A percentile compares a stretch with the other conserved stretches of the same genome.
Evolutionary conservation across 2,888 invertebrate genomes (phyloP).

Genomic region (Rotaria sp.): DNA sequence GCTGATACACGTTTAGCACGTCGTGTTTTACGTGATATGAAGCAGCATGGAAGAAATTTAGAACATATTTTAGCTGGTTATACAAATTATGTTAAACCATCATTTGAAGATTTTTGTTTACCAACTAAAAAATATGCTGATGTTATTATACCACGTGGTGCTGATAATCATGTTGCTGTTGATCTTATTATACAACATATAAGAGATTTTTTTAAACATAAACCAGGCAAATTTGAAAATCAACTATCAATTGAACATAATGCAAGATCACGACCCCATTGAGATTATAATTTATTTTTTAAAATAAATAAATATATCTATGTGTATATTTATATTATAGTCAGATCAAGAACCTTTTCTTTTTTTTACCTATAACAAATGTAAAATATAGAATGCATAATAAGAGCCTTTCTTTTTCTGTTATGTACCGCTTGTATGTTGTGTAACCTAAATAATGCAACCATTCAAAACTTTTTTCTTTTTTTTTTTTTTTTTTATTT

Average conservation of each 20-base stretch:
- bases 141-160: conserved; percentile 95
- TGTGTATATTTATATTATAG: background rate
- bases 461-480: background rate
- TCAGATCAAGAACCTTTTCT: background rate
- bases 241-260: background rate
- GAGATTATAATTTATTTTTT: background rate
- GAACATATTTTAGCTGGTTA: conserved; percentile 91
- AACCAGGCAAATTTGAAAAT: background rate
- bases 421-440: background rate
- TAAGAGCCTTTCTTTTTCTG: background rate
- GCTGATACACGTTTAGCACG: conserved; percentile 91
- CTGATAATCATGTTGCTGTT: conserved; percentile 94
- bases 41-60: conserved; percentile 82
- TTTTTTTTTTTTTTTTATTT: background rate
- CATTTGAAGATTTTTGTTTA: conserved; percentile 95
- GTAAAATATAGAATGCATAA: background rate
- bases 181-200: conserved; percentile 94
- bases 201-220: conserved; percentile 68
- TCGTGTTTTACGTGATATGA: conserved; percentile 88
- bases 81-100: conserved; percentile 96
- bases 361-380: background rate
- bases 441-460: background rate
- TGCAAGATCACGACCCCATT: background rate
- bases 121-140: conserved; percentile 99
- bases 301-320: background rate